Evolutionary conservation across 2,888 invertebrate species (phyloP), one percentile per base, ranked within the genome.

Genomic region (Rhagophthalmus giganteus): DNA sequence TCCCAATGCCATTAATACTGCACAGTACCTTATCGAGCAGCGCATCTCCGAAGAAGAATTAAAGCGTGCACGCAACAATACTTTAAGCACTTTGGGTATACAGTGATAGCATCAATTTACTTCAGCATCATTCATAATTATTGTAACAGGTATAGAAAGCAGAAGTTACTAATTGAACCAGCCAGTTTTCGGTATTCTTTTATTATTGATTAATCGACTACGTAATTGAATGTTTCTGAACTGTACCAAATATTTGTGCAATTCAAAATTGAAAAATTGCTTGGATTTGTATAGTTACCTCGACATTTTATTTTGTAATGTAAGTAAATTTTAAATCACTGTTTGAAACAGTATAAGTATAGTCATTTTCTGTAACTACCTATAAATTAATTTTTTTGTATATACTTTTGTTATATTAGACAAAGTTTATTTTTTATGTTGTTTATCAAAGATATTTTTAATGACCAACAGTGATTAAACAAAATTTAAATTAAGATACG

Each of bases 1-100:
- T 71, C 84, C 87, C 71, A 86, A 85, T 77, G 88, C 92, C 79
- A 94, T 96, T 79, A 83, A 83, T 76, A 89, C 88, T 77, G 96
- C 96, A 76, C 90, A 93, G 77, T 92, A 86, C 82, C 86, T 95
- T 79, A 95, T 96, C 80, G 93, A 95, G 81, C 94, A 94, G 81
- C 90, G 93, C 80, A 92, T 96, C 77, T 87, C 86, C 77, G 94
- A 95, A 80, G 95, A 95, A 82, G 95, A 96, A 81, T 81, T 89
- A 66, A 95, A 95, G 80, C 85, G 95, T 76, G 91, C 93, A 71
- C 86, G 93, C 73, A 93, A 94, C 81, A 90, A 86, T 81, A 84
- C 87, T 52, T 79, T 84, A 78, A 81, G 85, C 72, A 82, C 80
- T 67, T 81, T 86, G 72, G 65, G 72, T 55, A 85, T 86, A 80